Percentiles rank a stretch among this genome's conserved stretches.
Evolutionary conservation across 1,140 invertebrate genomes (phyloP).

Genomic region (Drosophila lacteicornis): DNA sequence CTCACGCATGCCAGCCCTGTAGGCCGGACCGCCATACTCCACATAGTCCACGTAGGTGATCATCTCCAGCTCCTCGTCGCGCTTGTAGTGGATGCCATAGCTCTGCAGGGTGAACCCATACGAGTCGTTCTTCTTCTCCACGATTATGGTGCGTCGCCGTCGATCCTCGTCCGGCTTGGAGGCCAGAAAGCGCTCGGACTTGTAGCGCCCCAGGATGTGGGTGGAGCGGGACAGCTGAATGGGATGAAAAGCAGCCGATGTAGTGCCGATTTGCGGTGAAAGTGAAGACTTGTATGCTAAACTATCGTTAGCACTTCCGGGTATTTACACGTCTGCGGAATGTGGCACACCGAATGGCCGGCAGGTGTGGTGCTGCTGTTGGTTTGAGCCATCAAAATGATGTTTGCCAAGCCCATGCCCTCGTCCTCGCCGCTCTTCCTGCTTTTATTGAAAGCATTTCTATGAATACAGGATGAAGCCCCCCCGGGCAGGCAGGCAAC

Average conservation of each 20-base stretch:
- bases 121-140: constrained; percentile 95
- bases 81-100: constrained; percentile 97
- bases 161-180: constrained; percentile 93
- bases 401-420: constrained; percentile 53
- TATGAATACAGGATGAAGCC: constrained; percentile 69
- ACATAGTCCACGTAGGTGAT: constrained; percentile 98
- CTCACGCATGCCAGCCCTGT: constrained; percentile 95
- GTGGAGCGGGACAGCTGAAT: constrained; percentile 83
- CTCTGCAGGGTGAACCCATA: constrained; percentile 98
- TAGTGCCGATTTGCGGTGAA: constrained; percentile 40
- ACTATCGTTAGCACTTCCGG: constrained; percentile 46
- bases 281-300: constrained; percentile 39
- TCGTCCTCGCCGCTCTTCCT: constrained; percentile 36
- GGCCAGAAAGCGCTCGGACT: constrained; percentile 90
- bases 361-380: constrained; percentile 30
- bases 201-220: constrained; percentile 91
- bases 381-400: constrained; percentile 49
- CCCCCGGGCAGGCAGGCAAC: constrained; percentile 44
- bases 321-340: constrained; percentile 53
- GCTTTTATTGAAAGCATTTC: constrained; percentile 62
- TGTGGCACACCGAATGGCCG: constrained; percentile 65
- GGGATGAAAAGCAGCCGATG: constrained; percentile 1
- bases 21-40: constrained; percentile 95
- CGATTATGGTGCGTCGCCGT: constrained; percentile 93
- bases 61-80: constrained; percentile 92